phyloP scores from a whole-genome alignment of 1,140 invertebrate species.

The Danaus melanippus region DNA sequence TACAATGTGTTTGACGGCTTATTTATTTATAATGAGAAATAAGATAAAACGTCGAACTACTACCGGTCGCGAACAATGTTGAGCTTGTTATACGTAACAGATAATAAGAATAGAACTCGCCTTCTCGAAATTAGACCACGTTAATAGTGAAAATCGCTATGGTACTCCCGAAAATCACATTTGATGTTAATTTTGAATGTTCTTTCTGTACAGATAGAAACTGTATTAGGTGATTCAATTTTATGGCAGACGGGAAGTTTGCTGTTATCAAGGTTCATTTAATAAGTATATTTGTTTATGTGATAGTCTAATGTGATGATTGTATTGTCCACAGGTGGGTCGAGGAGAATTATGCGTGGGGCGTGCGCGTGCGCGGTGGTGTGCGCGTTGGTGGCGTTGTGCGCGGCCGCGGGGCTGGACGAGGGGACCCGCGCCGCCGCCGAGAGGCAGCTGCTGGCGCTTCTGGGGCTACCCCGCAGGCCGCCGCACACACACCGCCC shows the following conservation, averaged over 20 bases:
- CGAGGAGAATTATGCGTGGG: conserved; percentile 70
- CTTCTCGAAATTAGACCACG: conserved; percentile 21
- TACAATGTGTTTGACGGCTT: conserved; percentile 40
- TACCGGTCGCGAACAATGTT: conserved; percentile 50
- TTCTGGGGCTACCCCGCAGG: conserved; percentile 81
- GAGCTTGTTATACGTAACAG: conserved; percentile 36
- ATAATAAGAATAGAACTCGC: conserved; percentile 16
- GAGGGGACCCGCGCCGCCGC: conserved; percentile 50
- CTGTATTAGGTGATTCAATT: not conserved
- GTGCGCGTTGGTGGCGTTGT: conserved; percentile 65
- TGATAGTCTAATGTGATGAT: no score
- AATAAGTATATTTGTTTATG: no score
- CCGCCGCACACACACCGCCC: conserved; percentile 37
- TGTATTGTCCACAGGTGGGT: conserved; percentile 43
- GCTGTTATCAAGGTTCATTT: no score
- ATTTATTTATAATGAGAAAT: conserved; percentile 51
- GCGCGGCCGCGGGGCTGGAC: conserved; percentile 47
- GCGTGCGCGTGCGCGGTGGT: conserved; percentile 68
- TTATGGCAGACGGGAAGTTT: not conserved
- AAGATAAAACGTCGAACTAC: conserved; percentile 40
- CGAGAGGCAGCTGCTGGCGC: conserved; percentile 75
- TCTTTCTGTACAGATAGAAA: not conserved
- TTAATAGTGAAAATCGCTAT: not conserved
- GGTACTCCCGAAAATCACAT: no score
- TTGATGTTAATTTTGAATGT: no score